Percentiles rank a stretch among this genome's conserved stretches.
Evolutionary conservation across 2,797 vertebrate genomes (phyloP).

Genomic region (Enteromius argenteus): DNA sequence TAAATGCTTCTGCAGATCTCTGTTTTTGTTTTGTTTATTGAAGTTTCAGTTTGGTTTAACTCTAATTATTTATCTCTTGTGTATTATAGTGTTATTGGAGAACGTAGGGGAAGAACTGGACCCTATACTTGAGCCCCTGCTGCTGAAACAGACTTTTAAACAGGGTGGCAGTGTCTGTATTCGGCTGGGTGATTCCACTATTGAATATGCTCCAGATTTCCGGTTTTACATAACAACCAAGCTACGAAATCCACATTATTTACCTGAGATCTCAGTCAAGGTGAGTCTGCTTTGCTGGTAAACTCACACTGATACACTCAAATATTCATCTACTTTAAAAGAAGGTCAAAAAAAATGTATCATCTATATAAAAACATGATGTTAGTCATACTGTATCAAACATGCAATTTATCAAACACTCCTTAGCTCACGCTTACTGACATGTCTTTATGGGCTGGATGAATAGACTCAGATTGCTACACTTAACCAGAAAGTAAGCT

Average conservation of each 20-base stretch:
- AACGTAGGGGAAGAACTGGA: constrained; percentile 90
- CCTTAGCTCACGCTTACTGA: not conserved
- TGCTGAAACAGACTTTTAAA: constrained; percentile 91
- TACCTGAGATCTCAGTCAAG: constrained; percentile 90
- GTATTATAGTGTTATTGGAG: constrained; percentile 84
- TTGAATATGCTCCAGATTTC: constrained; percentile 87
- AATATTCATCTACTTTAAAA: not conserved
- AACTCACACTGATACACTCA: constrained; percentile 11
- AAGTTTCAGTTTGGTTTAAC: constrained; percentile 12
- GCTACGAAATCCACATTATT: constrained; percentile 89
- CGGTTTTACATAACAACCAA: constrained; percentile 92
- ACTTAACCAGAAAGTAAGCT: not conserved
- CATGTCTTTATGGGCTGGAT: not conserved
- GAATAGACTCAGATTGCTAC: constrained; percentile 5
- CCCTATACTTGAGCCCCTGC: constrained; percentile 87
- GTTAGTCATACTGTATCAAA: not conserved
- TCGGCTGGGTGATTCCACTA: constrained; percentile 86
- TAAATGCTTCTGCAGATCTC: not conserved
- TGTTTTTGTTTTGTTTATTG: not conserved
- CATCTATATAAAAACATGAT: not conserved
- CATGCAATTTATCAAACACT: not conserved
- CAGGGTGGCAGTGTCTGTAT: constrained; percentile 86
- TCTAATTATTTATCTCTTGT: constrained; percentile 22
- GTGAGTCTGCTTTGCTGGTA: constrained; percentile 64
- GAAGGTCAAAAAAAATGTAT: not conserved